These are phyloP conservation scores for Amyelois transitella DNA, from an alignment of 1,140 invertebrate genomes.

Conservation along the genomic window DNA sequence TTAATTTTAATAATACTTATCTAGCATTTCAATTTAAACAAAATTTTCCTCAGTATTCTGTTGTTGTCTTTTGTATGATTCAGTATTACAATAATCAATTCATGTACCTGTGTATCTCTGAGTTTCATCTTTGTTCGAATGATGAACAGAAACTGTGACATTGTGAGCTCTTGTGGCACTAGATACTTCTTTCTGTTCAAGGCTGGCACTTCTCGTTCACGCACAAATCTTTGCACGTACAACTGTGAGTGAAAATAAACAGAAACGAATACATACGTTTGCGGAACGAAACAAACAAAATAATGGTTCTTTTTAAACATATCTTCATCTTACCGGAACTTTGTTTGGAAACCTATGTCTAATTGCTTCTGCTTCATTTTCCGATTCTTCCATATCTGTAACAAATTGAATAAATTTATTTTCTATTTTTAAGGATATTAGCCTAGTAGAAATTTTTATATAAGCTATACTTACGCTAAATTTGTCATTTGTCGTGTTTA, in stretches of 20 bases:
- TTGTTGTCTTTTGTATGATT: too few relatives aligned
- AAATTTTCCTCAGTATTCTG: too few relatives aligned
- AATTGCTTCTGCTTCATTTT: slow-evolving; percentile 73
- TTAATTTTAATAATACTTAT: too few relatives aligned
- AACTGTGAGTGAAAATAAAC: slow-evolving; percentile 77
- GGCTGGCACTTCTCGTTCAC: slow-evolving; percentile 79
- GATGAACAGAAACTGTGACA: slow-evolving; percentile 81
- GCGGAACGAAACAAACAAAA: too few relatives aligned
- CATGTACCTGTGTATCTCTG: slow-evolving; percentile 61
- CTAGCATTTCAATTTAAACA: too few relatives aligned
- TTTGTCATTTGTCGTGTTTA: too few relatives aligned
- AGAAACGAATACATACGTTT: background rate
- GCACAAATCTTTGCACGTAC: slow-evolving; percentile 80
- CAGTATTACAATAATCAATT: too few relatives aligned
- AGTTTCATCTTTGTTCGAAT: slow-evolving; percentile 65
- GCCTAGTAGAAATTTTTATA: background rate
- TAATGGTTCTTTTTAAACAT: too few relatives aligned
- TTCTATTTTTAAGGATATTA: too few relatives aligned
- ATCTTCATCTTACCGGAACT: slow-evolving; percentile 68
- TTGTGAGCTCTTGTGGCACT: slow-evolving; percentile 84
- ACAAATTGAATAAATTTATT: slow-evolving; percentile 9
- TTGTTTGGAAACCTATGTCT: slow-evolving; percentile 75
- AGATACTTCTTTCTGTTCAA: slow-evolving; percentile 84
- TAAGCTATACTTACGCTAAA: too few relatives aligned
- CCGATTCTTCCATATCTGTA: slow-evolving; percentile 61